phyloP scores from a whole-genome alignment of 2,888 invertebrate genomes.

The Metalampra italica region DNA sequence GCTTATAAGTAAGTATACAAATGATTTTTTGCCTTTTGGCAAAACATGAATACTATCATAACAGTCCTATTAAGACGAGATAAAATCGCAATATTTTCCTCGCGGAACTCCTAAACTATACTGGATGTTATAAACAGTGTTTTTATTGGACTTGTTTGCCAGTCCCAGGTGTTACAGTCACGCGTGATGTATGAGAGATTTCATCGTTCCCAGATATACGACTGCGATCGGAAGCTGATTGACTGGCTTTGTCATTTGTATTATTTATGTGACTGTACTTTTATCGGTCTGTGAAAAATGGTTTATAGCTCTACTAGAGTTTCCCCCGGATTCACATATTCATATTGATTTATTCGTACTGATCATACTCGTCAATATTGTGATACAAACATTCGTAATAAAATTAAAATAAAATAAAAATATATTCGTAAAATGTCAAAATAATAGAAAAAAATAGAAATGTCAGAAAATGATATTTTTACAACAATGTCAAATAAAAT shows the following conservation, averaged over 20 bases:
- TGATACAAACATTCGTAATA: no score
- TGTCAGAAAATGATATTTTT: no score
- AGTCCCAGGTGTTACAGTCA: background rate
- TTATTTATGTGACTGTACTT: background rate
- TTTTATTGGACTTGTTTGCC: constrained; percentile 1
- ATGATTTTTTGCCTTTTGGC: background rate
- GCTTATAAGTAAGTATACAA: no score
- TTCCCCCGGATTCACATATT: no score
- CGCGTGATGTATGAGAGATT: background rate
- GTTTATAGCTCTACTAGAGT: no score
- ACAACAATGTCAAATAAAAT: no score
- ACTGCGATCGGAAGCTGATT: background rate
- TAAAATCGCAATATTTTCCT: background rate
- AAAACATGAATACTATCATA: background rate
- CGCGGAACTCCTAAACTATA: background rate
- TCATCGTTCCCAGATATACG: background rate
- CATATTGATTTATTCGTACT: no score
- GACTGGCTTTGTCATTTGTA: background rate
- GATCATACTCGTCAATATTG: no score
- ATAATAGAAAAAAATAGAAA: no score
- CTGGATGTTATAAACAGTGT: background rate
- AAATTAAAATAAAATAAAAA: no score
- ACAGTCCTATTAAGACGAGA: background rate
- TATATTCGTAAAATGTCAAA: no score
- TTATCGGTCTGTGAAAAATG: no score